Conservation (phyloP, 2,888 invertebrate genomes). For the Andrena minutula region DNA sequence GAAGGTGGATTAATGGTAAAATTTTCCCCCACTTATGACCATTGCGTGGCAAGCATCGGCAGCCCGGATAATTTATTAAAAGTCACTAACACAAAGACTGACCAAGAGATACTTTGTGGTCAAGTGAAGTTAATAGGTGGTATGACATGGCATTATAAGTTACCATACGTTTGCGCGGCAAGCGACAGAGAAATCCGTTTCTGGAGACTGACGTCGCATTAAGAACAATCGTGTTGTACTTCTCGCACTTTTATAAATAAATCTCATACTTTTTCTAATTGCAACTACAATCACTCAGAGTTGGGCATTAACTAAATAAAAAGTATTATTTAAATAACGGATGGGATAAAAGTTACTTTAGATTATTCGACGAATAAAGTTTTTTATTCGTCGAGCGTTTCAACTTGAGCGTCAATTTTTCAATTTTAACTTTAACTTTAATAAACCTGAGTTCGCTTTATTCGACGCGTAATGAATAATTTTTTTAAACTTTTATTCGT, state of each 20-base stretch:
- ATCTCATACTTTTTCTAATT: conserved; percentile 31
- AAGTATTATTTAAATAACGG: too few relatives aligned
- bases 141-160: conserved; percentile 88
- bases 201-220: conserved; percentile 87
- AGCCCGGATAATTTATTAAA: conserved; percentile 89
- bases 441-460: too few relatives aligned
- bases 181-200: conserved; percentile 88
- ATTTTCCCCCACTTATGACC: conserved; percentile 88
- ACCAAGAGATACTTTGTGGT: conserved; percentile 86
- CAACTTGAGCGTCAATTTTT: too few relatives aligned
- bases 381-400: too few relatives aligned
- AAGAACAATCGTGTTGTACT: not conserved
- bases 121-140: conserved; percentile 87
- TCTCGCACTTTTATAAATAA: conserved; percentile 18
- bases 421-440: too few relatives aligned
- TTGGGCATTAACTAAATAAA: too few relatives aligned
- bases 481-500: too few relatives aligned
- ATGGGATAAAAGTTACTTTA: too few relatives aligned
- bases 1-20: conserved; percentile 88
- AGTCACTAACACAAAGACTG: conserved; percentile 87
- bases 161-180: conserved; percentile 88
- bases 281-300: too few relatives aligned
- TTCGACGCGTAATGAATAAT: too few relatives aligned
- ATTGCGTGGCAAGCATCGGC: conserved; percentile 89
- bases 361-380: too few relatives aligned